A percentile compares a stretch with the other conserved stretches of the same genome.
These are phyloP conservation scores for Drosophila mercatorum DNA, from an alignment of 2,888 invertebrate genomes.

Conservation along the genomic window DNA sequence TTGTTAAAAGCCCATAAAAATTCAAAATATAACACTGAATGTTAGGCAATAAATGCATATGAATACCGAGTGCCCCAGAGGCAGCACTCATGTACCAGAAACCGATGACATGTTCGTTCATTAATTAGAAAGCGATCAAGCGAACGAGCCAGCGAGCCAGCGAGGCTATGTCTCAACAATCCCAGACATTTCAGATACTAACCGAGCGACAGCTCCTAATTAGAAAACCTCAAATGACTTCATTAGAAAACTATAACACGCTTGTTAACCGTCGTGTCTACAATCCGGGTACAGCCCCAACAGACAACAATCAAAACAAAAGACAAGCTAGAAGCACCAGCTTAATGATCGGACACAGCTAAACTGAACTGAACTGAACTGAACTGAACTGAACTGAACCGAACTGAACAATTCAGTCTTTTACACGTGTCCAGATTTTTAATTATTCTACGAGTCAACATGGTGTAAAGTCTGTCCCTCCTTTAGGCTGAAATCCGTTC, in stretches of 20 bases:
- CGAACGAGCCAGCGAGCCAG: slow-evolving; percentile 1
- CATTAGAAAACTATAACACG: slow-evolving; percentile 80
- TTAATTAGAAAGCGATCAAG: slow-evolving; percentile 73
- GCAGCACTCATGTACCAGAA: slow-evolving; percentile 44
- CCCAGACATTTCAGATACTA: slow-evolving; percentile 12
- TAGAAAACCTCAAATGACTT: slow-evolving; percentile 74
- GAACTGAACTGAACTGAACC: slow-evolving; percentile 18
- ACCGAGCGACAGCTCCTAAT: slow-evolving; percentile 66
- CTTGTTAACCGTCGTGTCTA: slow-evolving; percentile 72
- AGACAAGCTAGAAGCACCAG: slow-evolving; percentile 14
- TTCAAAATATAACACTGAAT: slow-evolving; percentile 62
- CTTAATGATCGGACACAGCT: slow-evolving; percentile 54
- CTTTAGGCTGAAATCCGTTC: slow-evolving; percentile 1
- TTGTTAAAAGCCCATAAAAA: slow-evolving; percentile 78
- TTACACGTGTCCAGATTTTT: slow-evolving; percentile 39
- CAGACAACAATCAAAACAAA: slow-evolving; percentile 14
- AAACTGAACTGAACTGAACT: background rate
- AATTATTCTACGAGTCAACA: slow-evolving; percentile 54
- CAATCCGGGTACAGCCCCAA: slow-evolving; percentile 64
- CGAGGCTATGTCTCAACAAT: slow-evolving; percentile 1
- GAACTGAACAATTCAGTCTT: slow-evolving; percentile 35
- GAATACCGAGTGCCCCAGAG: slow-evolving; percentile 64
- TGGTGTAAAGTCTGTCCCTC: slow-evolving; percentile 19
- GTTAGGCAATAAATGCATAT: slow-evolving; percentile 72
- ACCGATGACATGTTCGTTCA: slow-evolving; percentile 75